A percentile compares a stretch with the other conserved stretches of the same genome.
Conservation (phyloP, 1,140 invertebrate genomes). For the Nephotettix cincticeps region DNA sequence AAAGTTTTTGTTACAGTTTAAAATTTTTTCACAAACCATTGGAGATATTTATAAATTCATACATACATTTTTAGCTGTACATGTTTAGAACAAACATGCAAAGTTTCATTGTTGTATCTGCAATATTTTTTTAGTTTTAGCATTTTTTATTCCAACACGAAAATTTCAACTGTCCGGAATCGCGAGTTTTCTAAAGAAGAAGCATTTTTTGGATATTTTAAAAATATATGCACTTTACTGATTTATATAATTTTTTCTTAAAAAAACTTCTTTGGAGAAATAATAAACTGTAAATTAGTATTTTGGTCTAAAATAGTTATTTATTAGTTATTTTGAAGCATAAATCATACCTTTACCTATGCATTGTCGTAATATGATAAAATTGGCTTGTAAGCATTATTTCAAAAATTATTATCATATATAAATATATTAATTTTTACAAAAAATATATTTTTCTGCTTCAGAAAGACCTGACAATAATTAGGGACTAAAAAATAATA, state of each 20-base stretch:
- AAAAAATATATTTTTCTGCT: too few relatives aligned
- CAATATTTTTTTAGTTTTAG: background rate
- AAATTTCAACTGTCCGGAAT: background rate
- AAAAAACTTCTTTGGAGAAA: background rate
- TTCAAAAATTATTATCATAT: too few relatives aligned
- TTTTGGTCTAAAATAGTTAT: background rate
- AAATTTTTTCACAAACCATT: background rate
- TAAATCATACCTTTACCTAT: background rate
- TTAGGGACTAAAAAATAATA: too few relatives aligned
- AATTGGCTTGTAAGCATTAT: too few relatives aligned
- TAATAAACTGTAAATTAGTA: too few relatives aligned
- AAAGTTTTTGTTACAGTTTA: background rate
- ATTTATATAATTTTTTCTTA: background rate
- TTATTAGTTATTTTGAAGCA: background rate
- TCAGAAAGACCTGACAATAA: too few relatives aligned
- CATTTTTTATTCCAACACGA: background rate
- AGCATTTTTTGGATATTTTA: background rate
- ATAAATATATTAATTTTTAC: too few relatives aligned
- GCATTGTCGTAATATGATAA: too few relatives aligned
- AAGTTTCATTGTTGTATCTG: background rate
- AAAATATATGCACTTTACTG: background rate
- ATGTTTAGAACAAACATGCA: background rate
- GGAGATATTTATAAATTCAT: background rate
- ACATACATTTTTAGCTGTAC: background rate
- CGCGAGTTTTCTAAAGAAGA: background rate